These are phyloP conservation scores for Eumerus sabulonum DNA, from an alignment of 2,888 invertebrate genomes.

Conservation along the genomic window DNA sequence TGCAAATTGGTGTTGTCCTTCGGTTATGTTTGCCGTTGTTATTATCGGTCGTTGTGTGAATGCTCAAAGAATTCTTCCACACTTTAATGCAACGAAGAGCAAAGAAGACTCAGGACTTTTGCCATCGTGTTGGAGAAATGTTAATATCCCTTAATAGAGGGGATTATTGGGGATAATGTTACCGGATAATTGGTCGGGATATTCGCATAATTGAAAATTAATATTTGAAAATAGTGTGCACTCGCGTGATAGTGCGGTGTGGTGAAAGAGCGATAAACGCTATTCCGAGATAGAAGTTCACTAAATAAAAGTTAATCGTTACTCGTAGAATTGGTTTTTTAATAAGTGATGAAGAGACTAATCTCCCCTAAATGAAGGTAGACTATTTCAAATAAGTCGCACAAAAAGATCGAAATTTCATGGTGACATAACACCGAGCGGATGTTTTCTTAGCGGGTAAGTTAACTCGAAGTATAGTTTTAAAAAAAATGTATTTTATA, in stretches of 20 bases:
- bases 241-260: slow-evolving; percentile 15
- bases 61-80: slow-evolving; percentile 46
- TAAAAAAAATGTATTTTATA: too few relatives aligned
- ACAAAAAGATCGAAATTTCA: slow-evolving; percentile 51
- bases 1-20: slow-evolving; percentile 65
- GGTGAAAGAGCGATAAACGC: slow-evolving; percentile 3
- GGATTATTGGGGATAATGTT: slow-evolving; percentile 67
- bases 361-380: background rate
- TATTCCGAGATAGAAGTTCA: background rate
- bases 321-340: slow-evolving; percentile 36
- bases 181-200: slow-evolving; percentile 65
- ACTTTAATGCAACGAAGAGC: slow-evolving; percentile 55
- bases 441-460: slow-evolving; percentile 67
- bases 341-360: slow-evolving; percentile 42
- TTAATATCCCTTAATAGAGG: slow-evolving; percentile 68
- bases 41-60: slow-evolving; percentile 38
- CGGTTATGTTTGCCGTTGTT: slow-evolving; percentile 56
- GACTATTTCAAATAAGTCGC: slow-evolving; percentile 28
- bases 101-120: slow-evolving; percentile 56
- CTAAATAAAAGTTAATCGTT: slow-evolving; percentile 46
- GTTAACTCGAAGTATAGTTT: too few relatives aligned
- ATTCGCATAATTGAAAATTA: slow-evolving; percentile 68
- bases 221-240: slow-evolving; percentile 59
- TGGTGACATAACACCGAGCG: slow-evolving; percentile 59
- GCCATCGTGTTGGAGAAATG: slow-evolving; percentile 61